Percentiles rank a stretch among this genome's conserved stretches.
phyloP scores from a whole-genome alignment of 2,888 invertebrate genomes.

The Theretra japonica region DNA sequence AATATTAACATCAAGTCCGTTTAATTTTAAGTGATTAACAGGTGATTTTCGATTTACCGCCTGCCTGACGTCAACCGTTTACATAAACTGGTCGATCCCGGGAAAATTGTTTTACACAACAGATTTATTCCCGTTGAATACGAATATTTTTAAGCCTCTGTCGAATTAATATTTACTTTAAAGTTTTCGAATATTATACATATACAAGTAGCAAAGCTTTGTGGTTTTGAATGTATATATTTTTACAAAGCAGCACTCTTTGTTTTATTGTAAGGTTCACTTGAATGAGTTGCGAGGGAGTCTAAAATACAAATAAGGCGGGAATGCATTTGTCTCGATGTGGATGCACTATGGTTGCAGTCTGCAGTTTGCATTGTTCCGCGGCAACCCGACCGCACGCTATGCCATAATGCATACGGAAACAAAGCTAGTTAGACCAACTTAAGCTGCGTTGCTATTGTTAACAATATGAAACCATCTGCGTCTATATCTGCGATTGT shows the following conservation, averaged over 20 bases:
- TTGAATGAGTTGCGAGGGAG: not conserved
- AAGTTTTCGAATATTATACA: too few species aligned
- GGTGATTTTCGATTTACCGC: too few species aligned
- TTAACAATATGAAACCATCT: not conserved
- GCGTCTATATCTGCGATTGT: too few species aligned
- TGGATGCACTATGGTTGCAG: constrained; percentile 52
- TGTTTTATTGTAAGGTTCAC: not conserved
- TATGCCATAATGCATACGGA: constrained; percentile 14
- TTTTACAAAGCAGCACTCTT: not conserved
- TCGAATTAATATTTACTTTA: too few species aligned
- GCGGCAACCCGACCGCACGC: constrained; percentile 28
- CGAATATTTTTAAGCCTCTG: too few species aligned
- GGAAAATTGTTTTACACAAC: not conserved
- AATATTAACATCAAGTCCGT: too few species aligned
- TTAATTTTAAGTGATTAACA: too few species aligned
- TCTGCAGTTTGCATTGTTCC: constrained; percentile 47
- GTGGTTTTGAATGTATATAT: too few species aligned
- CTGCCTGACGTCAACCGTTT: too few species aligned
- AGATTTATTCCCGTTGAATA: too few species aligned
- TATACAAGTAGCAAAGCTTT: too few species aligned
- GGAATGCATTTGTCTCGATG: constrained; percentile 61
- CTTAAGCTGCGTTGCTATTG: not conserved
- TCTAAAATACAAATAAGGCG: constrained; percentile 48
- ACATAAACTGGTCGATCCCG: too few species aligned
- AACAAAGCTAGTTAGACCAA: constrained; percentile 6